These are phyloP conservation scores for Odocoileus hemionus DNA, from an alignment of 2,113 vertebrate genomes.

Conservation along the genomic window DNA sequence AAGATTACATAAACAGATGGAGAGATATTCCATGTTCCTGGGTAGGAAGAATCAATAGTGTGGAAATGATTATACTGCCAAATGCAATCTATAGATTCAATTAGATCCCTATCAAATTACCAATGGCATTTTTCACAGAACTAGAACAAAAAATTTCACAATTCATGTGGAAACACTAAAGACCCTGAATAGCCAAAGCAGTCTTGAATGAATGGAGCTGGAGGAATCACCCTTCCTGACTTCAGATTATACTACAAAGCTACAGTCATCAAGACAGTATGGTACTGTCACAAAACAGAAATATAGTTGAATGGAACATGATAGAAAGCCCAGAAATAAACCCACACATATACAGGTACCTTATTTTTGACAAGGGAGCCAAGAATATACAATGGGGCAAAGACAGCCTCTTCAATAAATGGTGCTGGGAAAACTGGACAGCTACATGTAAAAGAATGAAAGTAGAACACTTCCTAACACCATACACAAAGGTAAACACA, in stretches of 20 bases:
- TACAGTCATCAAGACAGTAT: not conserved
- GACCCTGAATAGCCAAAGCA: not conserved
- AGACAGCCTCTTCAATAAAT: not conserved
- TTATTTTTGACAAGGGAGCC: not conserved
- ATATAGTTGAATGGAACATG: not conserved
- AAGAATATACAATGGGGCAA: not conserved
- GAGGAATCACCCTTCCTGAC: not conserved
- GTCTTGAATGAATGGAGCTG: not conserved
- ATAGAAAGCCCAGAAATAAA: not conserved
- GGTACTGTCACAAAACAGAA: not conserved
- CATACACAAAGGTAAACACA: not conserved
- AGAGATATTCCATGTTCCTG: not conserved
- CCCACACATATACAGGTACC: not conserved
- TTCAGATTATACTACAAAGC: not conserved
- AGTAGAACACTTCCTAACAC: not conserved
- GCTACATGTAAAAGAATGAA: not conserved
- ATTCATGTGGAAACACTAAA: not conserved
- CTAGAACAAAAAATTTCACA: not conserved
- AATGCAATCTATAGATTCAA: not conserved
- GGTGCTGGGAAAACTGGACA: not conserved
- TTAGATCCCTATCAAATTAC: not conserved
- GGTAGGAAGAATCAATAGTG: not conserved
- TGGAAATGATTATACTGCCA: not conserved
- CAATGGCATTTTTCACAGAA: not conserved
- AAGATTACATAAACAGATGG: not conserved